These are phyloP conservation scores for Dascyllus trimaculatus DNA, from an alignment of 2,113 vertebrate species.

Conservation along the genomic window DNA sequence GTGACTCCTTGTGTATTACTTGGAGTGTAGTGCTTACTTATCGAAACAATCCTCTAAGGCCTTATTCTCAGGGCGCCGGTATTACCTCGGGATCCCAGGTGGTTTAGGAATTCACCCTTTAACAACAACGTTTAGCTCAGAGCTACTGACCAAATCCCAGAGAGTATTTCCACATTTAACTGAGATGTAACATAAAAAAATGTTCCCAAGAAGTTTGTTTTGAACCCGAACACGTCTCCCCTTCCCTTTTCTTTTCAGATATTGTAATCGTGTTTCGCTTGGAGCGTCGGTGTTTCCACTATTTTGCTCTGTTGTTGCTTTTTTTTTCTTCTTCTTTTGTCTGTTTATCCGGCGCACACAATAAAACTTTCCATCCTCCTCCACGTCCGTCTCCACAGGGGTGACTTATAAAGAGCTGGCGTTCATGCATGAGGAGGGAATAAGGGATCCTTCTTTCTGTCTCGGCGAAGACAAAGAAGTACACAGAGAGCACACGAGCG, in stretches of 20 bases:
- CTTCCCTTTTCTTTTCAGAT: constrained; percentile 3
- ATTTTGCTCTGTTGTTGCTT: neutral
- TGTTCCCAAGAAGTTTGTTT: neutral
- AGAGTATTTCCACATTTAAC: rapidly evolving
- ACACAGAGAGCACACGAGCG: constrained; percentile 40
- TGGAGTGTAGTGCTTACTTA: constrained; percentile 15
- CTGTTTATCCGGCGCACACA: constrained; percentile 17
- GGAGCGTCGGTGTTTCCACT: neutral
- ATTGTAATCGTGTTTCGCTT: neutral
- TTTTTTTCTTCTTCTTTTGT: neutral
- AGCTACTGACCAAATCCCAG: neutral
- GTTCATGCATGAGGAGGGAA: constrained; percentile 71
- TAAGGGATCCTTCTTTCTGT: constrained; percentile 54
- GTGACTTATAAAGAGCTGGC: constrained; percentile 50
- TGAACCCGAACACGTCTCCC: neutral
- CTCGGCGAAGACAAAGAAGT: constrained; percentile 50
- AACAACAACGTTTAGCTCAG: neutral
- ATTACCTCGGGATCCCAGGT: neutral
- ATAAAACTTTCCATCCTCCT: constrained; percentile 18
- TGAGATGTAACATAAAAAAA: neutral
- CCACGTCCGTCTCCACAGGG: constrained; percentile 33
- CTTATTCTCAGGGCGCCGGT: neutral
- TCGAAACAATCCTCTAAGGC: constrained; percentile 18
- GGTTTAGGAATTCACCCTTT: constrained; percentile 5
- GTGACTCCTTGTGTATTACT: neutral